Evolutionary conservation across 1,140 invertebrate species (phyloP), one percentile per base, ranked within the genome.

Genomic region (Cotesia vestalis): DNA sequence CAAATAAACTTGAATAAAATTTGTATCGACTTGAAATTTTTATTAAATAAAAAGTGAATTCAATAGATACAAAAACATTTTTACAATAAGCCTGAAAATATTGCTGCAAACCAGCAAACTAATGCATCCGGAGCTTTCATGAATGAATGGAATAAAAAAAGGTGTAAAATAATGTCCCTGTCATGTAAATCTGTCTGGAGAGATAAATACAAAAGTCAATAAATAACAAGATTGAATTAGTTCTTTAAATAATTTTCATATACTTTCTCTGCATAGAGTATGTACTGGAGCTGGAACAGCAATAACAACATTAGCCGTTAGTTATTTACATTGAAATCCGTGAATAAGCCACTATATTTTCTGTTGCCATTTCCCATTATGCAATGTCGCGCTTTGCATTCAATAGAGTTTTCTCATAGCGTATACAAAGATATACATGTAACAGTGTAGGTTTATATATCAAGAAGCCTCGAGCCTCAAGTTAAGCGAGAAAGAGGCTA

Each of bases 361-460:
- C 17, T 35, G 9, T 63, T 17, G 73, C 70, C 61, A 76, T 78
- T 76, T 66, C 57, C 52, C 63, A 73, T 79, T 78, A 75, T 76
- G 77, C 78, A 78, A 80, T 75, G 62, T 73, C 68, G 67, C 69
- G 74, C 72, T 79, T 80, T 77, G 73, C 75, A 75, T 79, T 79
- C 69, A 73, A 71, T 71, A 60, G 74, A 64, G 61, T 67, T 34
- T 38, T 63, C 14, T 62, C 59, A 12, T 11, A 8, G 35, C 17
- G 12, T 61, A 66, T 60, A 69, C 53, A 8, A 5, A 51, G 63
- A 73, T 20, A 66, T 51, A 66, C 55, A 66, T 72, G 55, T 40
- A 46, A 11, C 5, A 46, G 40, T 46, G 40, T 46, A 46, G 14
- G 34, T 17, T 38, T 51, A 35, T 61, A 52, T 62, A 70, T 38